These are phyloP conservation scores for Anguilla rostrata DNA, from an alignment of 2,113 vertebrate genomes.

Conservation along the genomic window DNA sequence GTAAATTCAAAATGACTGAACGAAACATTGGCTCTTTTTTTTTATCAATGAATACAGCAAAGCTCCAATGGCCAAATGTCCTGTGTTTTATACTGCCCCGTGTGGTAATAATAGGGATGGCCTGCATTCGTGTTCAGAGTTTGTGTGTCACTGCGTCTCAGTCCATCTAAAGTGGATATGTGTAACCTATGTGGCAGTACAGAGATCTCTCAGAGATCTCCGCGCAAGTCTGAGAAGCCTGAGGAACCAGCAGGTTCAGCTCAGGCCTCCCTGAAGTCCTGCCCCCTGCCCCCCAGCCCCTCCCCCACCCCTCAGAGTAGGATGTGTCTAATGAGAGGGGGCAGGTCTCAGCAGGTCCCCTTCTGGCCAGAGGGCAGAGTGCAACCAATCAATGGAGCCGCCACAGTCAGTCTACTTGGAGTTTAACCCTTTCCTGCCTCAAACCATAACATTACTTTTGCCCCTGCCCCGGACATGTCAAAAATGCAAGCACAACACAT, in stretches of 20 bases:
- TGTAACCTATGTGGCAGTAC: neutral
- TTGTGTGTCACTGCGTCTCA: too few species aligned
- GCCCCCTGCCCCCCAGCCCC: constrained; percentile 37
- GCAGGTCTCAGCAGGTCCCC: constrained; percentile 33
- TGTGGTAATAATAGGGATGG: too few species aligned
- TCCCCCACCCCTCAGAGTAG: constrained; percentile 28
- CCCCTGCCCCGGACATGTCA: neutral
- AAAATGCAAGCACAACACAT: neutral
- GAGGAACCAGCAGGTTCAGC: neutral
- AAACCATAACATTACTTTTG: neutral
- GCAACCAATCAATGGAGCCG: constrained; percentile 38
- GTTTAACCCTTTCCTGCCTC: constrained; percentile 24
- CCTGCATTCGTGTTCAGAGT: too few species aligned
- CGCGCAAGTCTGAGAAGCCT: neutral
- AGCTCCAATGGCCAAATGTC: too few species aligned
- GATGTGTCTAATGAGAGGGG: constrained; percentile 41
- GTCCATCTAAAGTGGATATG: too few species aligned
- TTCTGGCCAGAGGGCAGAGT: constrained; percentile 41
- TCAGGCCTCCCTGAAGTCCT: neutral
- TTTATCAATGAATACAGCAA: too few species aligned
- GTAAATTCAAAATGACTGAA: too few species aligned
- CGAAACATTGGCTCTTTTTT: too few species aligned
- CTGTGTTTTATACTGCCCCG: too few species aligned
- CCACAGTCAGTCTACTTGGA: neutral
- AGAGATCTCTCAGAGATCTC: neutral